phyloP scores from a whole-genome alignment of 2,113 vertebrate species.

The Perca schrenkii region DNA sequence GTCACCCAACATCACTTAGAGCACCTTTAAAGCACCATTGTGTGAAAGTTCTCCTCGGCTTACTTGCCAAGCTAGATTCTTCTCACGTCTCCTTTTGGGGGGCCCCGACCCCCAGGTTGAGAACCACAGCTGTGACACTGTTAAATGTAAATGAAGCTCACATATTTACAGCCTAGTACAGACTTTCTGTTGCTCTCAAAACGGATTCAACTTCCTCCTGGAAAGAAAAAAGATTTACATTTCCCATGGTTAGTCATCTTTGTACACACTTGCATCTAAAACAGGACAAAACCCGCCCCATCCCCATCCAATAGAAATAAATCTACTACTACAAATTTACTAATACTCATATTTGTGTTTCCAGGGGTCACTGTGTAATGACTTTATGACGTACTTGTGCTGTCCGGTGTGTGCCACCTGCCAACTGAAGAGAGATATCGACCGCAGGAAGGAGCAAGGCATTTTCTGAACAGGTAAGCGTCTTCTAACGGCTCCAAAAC shows the following conservation, averaged over 20 bases:
- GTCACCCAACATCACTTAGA: no score
- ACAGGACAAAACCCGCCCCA: background rate
- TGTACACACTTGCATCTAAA: background rate
- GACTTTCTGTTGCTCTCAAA: background rate
- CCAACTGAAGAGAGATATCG: constrained; percentile 84
- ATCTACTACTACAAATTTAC: no score
- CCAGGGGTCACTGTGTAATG: constrained; percentile 79
- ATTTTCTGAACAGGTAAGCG: constrained; percentile 68
- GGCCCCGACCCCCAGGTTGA: background rate
- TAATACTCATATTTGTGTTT: background rate
- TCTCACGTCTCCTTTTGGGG: background rate
- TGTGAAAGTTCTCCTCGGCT: background rate
- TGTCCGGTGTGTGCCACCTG: constrained; percentile 71
- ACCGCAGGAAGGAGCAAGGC: constrained; percentile 77
- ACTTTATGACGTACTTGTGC: background rate
- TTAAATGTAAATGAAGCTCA: background rate
- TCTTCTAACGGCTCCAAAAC: background rate
- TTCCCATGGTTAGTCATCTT: no score
- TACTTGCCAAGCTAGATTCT: no score
- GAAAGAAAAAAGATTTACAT: background rate
- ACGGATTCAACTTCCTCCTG: background rate
- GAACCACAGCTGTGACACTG: background rate
- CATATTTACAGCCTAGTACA: background rate
- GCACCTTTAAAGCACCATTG: no score
- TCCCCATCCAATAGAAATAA: background rate